Conservation (phyloP, 2,888 invertebrate genomes). For the Agelastica alni region DNA sequence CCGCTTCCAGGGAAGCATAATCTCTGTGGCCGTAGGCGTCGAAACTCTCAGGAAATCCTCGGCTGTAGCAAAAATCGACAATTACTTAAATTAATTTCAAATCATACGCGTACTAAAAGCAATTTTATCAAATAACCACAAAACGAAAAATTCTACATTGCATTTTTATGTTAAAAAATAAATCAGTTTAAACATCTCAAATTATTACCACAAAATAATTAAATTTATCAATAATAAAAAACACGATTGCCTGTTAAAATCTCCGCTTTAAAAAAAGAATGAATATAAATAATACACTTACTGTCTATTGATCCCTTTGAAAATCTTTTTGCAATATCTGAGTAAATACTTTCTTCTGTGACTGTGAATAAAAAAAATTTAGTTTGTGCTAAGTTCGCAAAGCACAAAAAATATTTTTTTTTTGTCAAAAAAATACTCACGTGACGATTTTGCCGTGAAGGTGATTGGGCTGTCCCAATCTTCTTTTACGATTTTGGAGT, state of each 20-base stretch:
- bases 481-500: constrained; percentile 61
- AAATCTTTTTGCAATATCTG: constrained; percentile 53
- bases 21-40: constrained; percentile 87
- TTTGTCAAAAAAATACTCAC: constrained; percentile 63
- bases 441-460: constrained; percentile 86
- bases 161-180: too few relatives aligned
- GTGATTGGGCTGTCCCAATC: constrained; percentile 89
- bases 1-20: constrained; percentile 91
- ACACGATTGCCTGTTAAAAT: too few relatives aligned
- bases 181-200: too few relatives aligned
- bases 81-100: too few relatives aligned
- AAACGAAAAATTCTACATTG: too few relatives aligned
- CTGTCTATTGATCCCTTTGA: constrained; percentile 58
- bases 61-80: too few relatives aligned
- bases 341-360: constrained; percentile 58
- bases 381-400: too few relatives aligned
- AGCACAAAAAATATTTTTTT: background rate
- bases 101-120: too few relatives aligned
- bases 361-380: constrained; percentile 44
- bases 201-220: too few relatives aligned
- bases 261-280: constrained; percentile 14
- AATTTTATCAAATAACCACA: too few relatives aligned
- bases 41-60: constrained; percentile 76
- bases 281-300: constrained; percentile 44
- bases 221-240: too few relatives aligned